These are phyloP conservation scores for Bursaphelenchus mucronatus DNA, from an alignment of 1,140 invertebrate genomes.

Conservation along the genomic window DNA sequence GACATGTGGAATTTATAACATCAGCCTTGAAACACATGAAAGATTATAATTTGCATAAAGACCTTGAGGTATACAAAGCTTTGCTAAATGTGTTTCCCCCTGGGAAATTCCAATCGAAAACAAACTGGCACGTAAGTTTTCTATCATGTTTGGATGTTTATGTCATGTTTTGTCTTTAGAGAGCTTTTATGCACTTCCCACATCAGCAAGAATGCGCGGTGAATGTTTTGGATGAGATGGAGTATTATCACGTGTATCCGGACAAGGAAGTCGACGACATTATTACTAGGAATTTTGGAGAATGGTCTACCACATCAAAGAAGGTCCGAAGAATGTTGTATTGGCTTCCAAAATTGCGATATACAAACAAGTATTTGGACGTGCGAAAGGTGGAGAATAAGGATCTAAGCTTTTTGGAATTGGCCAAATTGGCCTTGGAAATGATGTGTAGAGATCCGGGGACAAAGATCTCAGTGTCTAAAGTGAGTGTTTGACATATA, in stretches of 20 bases:
- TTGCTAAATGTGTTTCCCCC: constrained; percentile 86
- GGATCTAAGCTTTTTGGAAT: constrained; percentile 69
- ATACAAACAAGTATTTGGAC: constrained; percentile 81
- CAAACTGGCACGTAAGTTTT: constrained; percentile 70
- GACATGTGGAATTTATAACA: constrained; percentile 88
- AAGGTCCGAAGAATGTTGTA: constrained; percentile 89
- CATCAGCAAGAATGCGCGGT: constrained; percentile 87
- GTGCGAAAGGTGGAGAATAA: constrained; percentile 70
- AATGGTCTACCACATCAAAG: constrained; percentile 71
- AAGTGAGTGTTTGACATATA: constrained; percentile 64
- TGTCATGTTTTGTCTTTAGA: constrained; percentile 68
- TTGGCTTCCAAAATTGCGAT: constrained; percentile 95
- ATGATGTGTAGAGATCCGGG: constrained; percentile 79
- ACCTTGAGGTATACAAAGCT: constrained; percentile 84
- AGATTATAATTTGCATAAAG: constrained; percentile 76
- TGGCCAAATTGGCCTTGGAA: constrained; percentile 79
- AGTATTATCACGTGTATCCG: constrained; percentile 83
- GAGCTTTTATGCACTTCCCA: constrained; percentile 75
- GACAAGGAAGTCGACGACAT: constrained; percentile 80
- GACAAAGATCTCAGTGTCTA: constrained; percentile 70
- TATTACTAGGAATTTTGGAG: constrained; percentile 78
- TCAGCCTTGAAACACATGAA: constrained; percentile 80
- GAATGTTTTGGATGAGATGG: constrained; percentile 82
- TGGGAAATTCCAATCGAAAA: constrained; percentile 77
- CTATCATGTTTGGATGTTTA: constrained; percentile 70